Evolutionary conservation across 2,888 invertebrate genomes (phyloP), one percentile per base, ranked within the genome.

Genomic region (Drosophila yooni): DNA sequence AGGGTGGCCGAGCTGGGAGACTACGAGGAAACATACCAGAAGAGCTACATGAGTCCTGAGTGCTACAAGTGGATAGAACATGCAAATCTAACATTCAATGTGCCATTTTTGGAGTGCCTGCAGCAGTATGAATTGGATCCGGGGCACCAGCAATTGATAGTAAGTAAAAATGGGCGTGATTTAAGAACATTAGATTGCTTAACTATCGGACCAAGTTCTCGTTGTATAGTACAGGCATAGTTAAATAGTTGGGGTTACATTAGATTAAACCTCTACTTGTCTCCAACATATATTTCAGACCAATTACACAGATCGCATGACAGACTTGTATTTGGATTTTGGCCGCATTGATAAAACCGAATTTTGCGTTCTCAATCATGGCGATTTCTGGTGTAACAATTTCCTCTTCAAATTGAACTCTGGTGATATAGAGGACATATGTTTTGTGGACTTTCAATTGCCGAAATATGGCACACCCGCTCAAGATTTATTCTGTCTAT

Each of bases 381-480:
- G 92, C 0, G 92, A 93, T 73, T 91, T 91, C 60, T 92, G 93
- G 93, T 87, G 89, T 38, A 93, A 92, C 38, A 92, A 92, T 62
- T 88, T 93, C 25, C 92, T 92, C 79, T 92, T 92, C 36, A 81
- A 90, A 40, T 81, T 92, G 25, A 53, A 77, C 11, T 40, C 72
- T 0, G 83, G 83, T 0, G 72, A 82, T 11, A 87, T 92, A 8
- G 77, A 81, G 18, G 89, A 93, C 51, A 86, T 92, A 5, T 90
- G 89, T 31, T 89, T 93, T 50, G 81, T 93, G 13, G 93, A 93
- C 60, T 92, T 87, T 62, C 93, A 93, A 62, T 64, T 92, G 13
- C 86, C 88, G 0, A 90, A 87, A 65, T 93, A 85, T 69, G 92
- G 91, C 1, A 82, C 91, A 6, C 92, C 92, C 3, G 91, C 91